phyloP scores from a whole-genome alignment of 2,113 vertebrate species.

The Gambusia affinis region DNA sequence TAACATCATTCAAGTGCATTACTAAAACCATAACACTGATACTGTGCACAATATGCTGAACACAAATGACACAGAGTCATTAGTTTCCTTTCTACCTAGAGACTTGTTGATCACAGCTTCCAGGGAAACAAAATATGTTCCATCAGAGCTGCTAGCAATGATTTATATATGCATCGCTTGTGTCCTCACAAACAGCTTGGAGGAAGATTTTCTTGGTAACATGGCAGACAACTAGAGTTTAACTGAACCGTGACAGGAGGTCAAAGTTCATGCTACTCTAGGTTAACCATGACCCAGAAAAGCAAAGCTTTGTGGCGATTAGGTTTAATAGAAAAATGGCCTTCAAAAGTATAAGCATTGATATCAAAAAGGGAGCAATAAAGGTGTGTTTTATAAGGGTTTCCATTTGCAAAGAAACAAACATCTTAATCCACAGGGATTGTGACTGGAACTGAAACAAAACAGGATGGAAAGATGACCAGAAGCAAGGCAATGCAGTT shows the following conservation, averaged over 20 bases:
- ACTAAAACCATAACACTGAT: not conserved
- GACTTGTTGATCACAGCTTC: not conserved
- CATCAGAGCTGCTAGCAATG: no score
- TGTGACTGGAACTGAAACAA: not conserved
- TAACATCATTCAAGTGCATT: not conserved
- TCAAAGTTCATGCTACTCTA: not conserved
- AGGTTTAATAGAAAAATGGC: not conserved
- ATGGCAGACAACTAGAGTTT: not conserved
- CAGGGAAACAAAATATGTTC: not conserved
- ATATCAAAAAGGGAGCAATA: no score
- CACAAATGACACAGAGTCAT: no score
- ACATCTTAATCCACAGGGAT: not conserved
- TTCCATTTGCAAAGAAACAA: not conserved
- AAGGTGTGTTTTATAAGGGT: not conserved
- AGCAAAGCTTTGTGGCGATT: not conserved
- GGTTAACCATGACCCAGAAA: not conserved
- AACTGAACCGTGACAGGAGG: no score
- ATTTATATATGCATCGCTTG: no score
- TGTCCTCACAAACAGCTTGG: no score
- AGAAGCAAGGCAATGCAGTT: not conserved
- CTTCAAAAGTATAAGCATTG: not conserved
- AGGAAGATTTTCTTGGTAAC: not conserved
- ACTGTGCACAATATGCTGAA: not conserved
- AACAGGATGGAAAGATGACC: not conserved
- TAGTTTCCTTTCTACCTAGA: not conserved